A percentile compares a stretch with the other conserved stretches of the same genome.
phyloP scores from a whole-genome alignment of 1,140 invertebrate species.

The Hyles vespertilio region DNA sequence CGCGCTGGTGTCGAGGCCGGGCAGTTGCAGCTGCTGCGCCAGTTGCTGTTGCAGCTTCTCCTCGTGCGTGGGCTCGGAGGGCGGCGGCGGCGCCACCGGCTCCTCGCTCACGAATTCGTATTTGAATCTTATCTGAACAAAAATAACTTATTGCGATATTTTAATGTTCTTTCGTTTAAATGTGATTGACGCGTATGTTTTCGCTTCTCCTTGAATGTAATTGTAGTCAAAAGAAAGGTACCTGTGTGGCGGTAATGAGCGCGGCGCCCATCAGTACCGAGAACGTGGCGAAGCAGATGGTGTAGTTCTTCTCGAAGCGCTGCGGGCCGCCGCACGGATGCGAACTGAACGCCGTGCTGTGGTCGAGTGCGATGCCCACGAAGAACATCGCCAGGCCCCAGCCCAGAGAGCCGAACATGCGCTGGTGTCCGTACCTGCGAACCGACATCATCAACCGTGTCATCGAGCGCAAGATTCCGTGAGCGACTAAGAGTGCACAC shows the following conservation, averaged over 20 bases:
- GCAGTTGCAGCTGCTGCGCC: conserved; percentile 87
- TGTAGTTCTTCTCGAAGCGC: conserved; percentile 96
- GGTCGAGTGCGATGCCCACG: conserved; percentile 98
- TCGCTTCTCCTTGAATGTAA: too few species aligned
- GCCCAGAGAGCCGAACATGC: conserved; percentile 98
- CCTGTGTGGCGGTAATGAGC: conserved; percentile 93
- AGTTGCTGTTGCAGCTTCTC: conserved; percentile 88
- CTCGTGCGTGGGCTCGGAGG: conserved; percentile 76
- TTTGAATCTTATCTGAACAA: conserved; percentile 83
- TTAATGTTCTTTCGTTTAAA: too few species aligned
- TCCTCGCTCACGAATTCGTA: conserved; percentile 77
- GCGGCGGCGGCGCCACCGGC: conserved; percentile 39
- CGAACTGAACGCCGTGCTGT: conserved; percentile 92
- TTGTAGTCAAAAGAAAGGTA: conserved; percentile 11
- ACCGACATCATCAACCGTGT: background rate
- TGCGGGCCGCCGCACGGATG: conserved; percentile 93
- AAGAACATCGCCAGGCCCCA: conserved; percentile 99
- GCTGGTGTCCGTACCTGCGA: conserved; percentile 92
- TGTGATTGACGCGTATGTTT: too few species aligned
- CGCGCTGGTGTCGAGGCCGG: conserved; percentile 82
- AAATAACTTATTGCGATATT: background rate
- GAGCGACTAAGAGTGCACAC: too few species aligned
- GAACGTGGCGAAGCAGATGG: conserved; percentile 98
- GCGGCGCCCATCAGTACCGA: conserved; percentile 97
- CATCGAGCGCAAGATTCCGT: background rate